phyloP scores from a whole-genome alignment of 2,797 vertebrate genomes.

The Kryptopterus vitreolus region DNA sequence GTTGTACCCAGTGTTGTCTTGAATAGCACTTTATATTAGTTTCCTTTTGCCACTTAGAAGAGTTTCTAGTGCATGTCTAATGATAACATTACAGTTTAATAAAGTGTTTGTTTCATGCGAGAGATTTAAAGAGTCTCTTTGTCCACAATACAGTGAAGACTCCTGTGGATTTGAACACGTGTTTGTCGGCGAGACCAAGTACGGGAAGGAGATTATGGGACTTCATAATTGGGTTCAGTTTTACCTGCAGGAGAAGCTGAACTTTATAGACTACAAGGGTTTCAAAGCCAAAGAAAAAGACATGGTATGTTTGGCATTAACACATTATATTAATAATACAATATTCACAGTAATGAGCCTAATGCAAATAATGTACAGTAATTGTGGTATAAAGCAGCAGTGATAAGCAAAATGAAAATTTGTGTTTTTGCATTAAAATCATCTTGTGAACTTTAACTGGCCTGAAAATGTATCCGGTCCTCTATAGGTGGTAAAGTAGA shows the following conservation, averaged over 20 bases:
- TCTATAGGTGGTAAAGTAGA: not conserved
- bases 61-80: not conserved
- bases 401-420: too few relatives aligned
- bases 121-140: not conserved
- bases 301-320: conserved; percentile 64
- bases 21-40: not conserved
- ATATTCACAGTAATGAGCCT: not conserved
- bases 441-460: not conserved
- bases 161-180: conserved; percentile 87
- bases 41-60: not conserved
- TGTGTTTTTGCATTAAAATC: not conserved
- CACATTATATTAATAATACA: not conserved
- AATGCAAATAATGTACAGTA: not conserved
- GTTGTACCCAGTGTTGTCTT: not conserved
- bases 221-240: conserved; percentile 89
- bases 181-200: conserved; percentile 81
- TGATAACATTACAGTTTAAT: not conserved
- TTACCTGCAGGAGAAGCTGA: conserved; percentile 80
- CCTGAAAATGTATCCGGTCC: not conserved
- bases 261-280: conserved; percentile 78
- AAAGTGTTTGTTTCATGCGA: not conserved
- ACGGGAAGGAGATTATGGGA: conserved; percentile 74
- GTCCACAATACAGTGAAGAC: conserved; percentile 68
- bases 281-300: conserved; percentile 72
- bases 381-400: not conserved